Base-by-base conservation (phyloP, 1,140 invertebrate species). In the Pseudoatta argentina region DNA sequence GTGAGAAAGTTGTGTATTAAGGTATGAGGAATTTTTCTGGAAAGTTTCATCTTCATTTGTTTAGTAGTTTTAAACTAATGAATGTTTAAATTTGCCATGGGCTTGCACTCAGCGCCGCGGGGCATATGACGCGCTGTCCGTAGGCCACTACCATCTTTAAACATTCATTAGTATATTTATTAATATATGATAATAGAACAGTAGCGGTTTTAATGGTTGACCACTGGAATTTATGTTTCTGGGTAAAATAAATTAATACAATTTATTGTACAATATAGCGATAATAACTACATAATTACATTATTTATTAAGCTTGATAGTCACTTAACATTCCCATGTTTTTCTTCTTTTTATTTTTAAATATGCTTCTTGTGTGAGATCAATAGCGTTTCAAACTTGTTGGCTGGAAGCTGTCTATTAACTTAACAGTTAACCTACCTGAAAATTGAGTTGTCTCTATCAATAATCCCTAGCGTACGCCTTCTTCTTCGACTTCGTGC, bases 171-270 rank as follows among this genome's bases (percentile, higher is more conserved):
- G 5, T 34, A 34, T 34, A 34, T 34, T 7, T 21, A 27, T 24
- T 24, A 24, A 24, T 24, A 24, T 59, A 53, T 27, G 12, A 21
- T 6, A 59, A 30, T 14, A 34, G 21, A 59, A 57, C 18, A 44
- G 27, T 12, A 10, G 39, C 12, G 39, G 34, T 69, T 79, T 79
- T 34, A 24, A 14, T 48, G n/a, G 27, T 24, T n/a, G 14, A 48
- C 27, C 24, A 48, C 24, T 34, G 21, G 2, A 73, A 59, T 73
- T 44, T 21, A 30, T 16, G 39, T 2, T 21, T 27, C 21, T 48
- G n/a, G 27, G 3, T 72, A 4, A 59, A 6, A 76, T 76, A 61
- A 76, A 76, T 61, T 27, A 44, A 61, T 61, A 18, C 14, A 27
- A 61, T 76, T 67, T 67, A 44, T 67, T 48, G n/a, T 14, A 48